Evolutionary conservation across 2,797 vertebrate species (phyloP).

Genomic region (Rhinophrynus dorsalis): DNA sequence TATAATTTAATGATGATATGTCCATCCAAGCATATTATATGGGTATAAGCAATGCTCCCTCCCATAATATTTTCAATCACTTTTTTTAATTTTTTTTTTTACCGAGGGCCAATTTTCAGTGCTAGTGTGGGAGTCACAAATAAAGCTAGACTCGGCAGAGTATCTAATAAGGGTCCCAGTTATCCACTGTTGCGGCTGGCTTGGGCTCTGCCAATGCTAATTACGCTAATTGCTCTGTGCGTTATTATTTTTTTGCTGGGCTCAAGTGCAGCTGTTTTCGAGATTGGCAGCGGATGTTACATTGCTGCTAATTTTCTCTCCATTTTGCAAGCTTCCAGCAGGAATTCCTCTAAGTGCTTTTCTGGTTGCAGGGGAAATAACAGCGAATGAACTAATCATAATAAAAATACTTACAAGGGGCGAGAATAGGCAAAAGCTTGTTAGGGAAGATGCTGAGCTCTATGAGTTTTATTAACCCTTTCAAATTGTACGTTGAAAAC

Average conservation of each 20-base stretch:
- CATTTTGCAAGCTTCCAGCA: conserved; percentile 42
- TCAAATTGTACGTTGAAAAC: neutral
- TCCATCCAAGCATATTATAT: neutral
- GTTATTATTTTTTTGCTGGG: conserved; percentile 44
- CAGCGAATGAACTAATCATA: conserved; percentile 48
- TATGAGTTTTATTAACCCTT: conserved; percentile 26
- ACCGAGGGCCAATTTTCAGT: conserved; percentile 18
- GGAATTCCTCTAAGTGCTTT: conserved; percentile 49
- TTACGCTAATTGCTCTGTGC: conserved; percentile 44
- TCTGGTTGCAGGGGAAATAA: conserved; percentile 50
- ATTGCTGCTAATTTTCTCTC: conserved; percentile 47
- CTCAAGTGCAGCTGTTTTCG: conserved; percentile 48
- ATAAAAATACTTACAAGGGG: conserved; percentile 47
- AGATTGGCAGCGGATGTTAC: conserved; percentile 48
- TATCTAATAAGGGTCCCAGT: conserved; percentile 41
- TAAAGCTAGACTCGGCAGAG: conserved; percentile 18
- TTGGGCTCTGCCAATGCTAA: conserved; percentile 46
- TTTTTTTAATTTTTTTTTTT: neutral
- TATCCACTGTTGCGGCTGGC: conserved; percentile 19
- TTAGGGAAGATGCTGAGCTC: neutral
- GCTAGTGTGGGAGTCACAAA: conserved; percentile 24
- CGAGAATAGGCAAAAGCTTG: conserved; percentile 5
- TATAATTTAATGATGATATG: conserved; percentile 11
- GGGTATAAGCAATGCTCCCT: neutral
- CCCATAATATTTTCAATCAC: conserved; percentile 9